Evolutionary conservation across 2,797 vertebrate genomes (phyloP), one percentile per base, ranked within the genome.

Genomic region (Lophius americanus): DNA sequence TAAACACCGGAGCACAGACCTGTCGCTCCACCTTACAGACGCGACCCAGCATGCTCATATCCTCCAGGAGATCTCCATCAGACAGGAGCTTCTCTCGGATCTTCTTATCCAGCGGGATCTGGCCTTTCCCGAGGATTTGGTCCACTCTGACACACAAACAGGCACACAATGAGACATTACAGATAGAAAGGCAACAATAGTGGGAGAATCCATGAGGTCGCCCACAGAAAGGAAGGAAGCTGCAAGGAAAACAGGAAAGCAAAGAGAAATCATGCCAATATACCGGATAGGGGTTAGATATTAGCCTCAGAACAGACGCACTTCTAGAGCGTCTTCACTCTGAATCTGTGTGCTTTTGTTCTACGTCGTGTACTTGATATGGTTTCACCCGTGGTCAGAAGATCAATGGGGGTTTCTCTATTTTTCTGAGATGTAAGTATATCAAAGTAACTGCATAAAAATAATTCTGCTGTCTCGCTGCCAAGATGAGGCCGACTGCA

Each of bases 1-100:
- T 6, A 48, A 8, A 9, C 9, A 44, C 13, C 10, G 4, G 12
- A n/a, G 12, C n/a, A 79, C 85, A 0, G 11, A 98, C 97, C 96
- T 99, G 97, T 73, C 97, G 95, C 85, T 99, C 97, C 87, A 99
- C 97, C 85, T 98, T 99, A 82, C 98, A 97, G 60, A 99, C 97
- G 0, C 97, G 94, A 9, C 97, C 97, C 42, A 99, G 90, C 98
- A 99, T 99, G 84, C 98, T 99, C 90, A 98, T 92, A 41, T 99
- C 98, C 80, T 98, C 97, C 6, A 95, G 68, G 11, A 94, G 68
- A 61, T 98, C 96, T 23, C 95, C 95, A 70, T 98, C 97, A 57
- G 94, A 94, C 3, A 96, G 90, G 74, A 96, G 94, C 91, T 98
- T 98, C 72, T 99, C 97, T 73, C 96, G 91, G 10, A 94, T 95